phyloP scores from a whole-genome alignment of 1,140 invertebrate genomes.

The Philotrypesis tridentata region DNA sequence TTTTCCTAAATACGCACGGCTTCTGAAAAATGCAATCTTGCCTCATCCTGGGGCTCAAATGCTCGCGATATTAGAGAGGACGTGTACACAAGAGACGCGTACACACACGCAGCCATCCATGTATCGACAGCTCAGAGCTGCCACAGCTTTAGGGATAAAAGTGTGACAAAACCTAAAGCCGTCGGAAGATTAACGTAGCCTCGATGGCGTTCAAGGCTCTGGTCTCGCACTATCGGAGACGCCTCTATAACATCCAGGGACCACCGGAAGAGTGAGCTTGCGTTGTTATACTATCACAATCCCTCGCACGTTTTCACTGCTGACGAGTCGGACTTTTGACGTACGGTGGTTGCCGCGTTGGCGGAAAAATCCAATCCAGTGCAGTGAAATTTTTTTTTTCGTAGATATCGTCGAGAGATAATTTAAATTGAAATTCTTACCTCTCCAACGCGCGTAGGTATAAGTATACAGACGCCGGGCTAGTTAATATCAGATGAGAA shows the following conservation, averaged over 20 bases:
- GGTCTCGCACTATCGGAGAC: background rate
- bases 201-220: background rate
- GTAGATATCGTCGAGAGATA: no score
- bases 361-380: background rate
- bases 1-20: background rate
- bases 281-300: background rate
- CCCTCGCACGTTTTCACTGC: constrained; percentile 5
- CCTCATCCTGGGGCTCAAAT: background rate
- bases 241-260: background rate
- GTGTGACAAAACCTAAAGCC: constrained; percentile 19
- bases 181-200: constrained; percentile 17
- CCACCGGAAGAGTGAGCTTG: background rate
- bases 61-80: background rate
- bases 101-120: no score
- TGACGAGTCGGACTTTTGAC: background rate
- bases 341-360: no score
- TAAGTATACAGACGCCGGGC: no score
- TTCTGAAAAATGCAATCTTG: background rate
- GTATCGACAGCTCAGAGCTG: background rate
- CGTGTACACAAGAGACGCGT: no score
- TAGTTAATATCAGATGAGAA: no score
- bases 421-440: no score
- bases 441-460: no score
- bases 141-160: background rate
- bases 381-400: no score